A percentile compares a stretch with the other conserved stretches of the same genome.
phyloP scores from a whole-genome alignment of 2,888 invertebrate genomes.

The Latrodectus hesperus region DNA sequence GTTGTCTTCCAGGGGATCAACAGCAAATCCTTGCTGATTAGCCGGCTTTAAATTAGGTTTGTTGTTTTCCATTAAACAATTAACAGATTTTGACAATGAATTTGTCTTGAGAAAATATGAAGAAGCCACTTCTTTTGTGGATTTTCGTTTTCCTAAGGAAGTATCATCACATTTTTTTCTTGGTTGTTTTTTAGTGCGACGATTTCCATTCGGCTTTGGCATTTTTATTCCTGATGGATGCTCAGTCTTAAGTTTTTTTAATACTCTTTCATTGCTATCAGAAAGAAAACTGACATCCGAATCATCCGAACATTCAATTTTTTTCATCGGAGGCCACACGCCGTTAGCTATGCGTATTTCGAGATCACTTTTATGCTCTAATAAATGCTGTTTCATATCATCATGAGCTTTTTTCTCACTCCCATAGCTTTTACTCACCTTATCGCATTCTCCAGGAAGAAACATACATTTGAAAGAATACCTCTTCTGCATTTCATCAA shows the following conservation, averaged over 20 bases:
- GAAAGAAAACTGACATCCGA: neutral
- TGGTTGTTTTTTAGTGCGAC: neutral
- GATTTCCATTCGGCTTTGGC: neutral
- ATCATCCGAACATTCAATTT: neutral
- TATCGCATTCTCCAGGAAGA: slow-evolving; percentile 76
- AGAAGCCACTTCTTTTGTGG: neutral
- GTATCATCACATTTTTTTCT: neutral
- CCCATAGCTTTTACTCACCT: slow-evolving; percentile 78
- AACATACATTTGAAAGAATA: slow-evolving; percentile 78
- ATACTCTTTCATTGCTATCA: neutral
- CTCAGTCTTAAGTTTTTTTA: neutral
- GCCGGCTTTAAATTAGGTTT: neutral
- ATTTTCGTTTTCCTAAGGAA: neutral
- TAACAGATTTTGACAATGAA: neutral
- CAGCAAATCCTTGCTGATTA: neutral
- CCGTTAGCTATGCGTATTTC: neutral
- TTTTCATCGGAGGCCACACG: neutral
- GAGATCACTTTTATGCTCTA: slow-evolving; percentile 74
- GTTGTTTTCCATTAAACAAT: neutral
- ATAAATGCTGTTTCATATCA: slow-evolving; percentile 77
- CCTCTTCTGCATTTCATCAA: slow-evolving; percentile 78
- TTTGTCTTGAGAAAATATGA: no score
- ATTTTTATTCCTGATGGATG: neutral
- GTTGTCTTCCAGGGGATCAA: neutral
- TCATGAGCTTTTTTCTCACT: slow-evolving; percentile 78